A percentile compares a stretch with the other conserved stretches of the same genome.
Evolutionary conservation across 2,888 invertebrate genomes (phyloP).

Genomic region (Anaspis maculata): DNA sequence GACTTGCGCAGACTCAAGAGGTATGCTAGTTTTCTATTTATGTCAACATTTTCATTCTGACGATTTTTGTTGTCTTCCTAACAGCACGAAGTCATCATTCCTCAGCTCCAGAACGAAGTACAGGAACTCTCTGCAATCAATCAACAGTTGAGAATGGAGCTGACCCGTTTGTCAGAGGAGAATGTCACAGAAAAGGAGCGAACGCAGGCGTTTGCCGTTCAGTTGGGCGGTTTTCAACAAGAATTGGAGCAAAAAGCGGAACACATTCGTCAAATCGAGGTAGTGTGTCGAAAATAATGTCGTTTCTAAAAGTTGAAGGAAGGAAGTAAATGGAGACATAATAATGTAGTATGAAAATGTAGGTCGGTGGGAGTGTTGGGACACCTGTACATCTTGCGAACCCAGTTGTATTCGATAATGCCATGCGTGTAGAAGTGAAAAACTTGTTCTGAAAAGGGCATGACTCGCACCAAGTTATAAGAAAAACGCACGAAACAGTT

Average conservation of each 20-base stretch:
- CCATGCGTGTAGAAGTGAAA: too few species aligned
- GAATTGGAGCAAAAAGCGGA: constrained; percentile 48
- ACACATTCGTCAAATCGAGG: constrained; percentile 34
- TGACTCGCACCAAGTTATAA: too few species aligned
- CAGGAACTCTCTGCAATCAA: constrained; percentile 35
- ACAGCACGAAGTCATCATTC: constrained; percentile 35
- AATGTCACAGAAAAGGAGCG: constrained; percentile 33
- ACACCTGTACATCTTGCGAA: too few species aligned
- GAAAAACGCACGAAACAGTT: too few species aligned
- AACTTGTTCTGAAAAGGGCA: too few species aligned
- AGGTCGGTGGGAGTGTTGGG: too few species aligned
- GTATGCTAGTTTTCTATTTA: constrained; percentile 16
- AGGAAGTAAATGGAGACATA: too few species aligned
- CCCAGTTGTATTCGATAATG: too few species aligned
- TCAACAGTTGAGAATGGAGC: constrained; percentile 42
- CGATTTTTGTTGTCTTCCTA: constrained; percentile 12
- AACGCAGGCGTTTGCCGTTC: constrained; percentile 24
- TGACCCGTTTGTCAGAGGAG: too few species aligned
- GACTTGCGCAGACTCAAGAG: constrained; percentile 55
- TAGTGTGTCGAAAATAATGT: too few species aligned
- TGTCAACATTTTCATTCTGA: constrained; percentile 3
- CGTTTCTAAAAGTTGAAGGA: too few species aligned
- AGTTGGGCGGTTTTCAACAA: constrained; percentile 38
- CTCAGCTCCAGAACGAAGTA: constrained; percentile 35
- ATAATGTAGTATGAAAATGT: too few species aligned